Evolutionary conservation across 2,113 vertebrate genomes (phyloP).

Genomic region (Onychostruthus taczanowskii): DNA sequence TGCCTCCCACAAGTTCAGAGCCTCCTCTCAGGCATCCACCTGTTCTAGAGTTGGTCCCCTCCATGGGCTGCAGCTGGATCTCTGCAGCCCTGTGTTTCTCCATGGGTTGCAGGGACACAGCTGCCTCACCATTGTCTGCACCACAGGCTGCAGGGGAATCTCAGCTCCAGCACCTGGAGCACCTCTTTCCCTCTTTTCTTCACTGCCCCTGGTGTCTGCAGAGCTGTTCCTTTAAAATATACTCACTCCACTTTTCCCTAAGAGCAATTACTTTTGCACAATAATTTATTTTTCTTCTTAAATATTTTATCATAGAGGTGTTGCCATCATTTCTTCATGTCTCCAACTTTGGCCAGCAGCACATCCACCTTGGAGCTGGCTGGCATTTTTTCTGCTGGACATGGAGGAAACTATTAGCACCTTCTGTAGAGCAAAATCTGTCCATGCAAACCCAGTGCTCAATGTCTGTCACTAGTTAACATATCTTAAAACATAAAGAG

Average conservation of each 20-base stretch:
- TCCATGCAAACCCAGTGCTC: neutral
- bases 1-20: neutral
- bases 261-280: neutral
- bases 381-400: neutral
- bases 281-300: neutral
- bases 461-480: neutral
- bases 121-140: neutral
- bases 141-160: neutral
- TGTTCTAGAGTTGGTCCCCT: neutral
- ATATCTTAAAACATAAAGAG: neutral
- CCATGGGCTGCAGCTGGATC: neutral
- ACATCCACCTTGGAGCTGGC: neutral
- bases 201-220: neutral
- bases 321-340: neutral
- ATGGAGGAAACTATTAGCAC: neutral
- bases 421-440: neutral
- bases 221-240: neutral
- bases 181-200: neutral
- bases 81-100: accelerated
- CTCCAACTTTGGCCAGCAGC: accelerated
- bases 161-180: neutral
- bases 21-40: neutral
- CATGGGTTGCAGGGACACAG: neutral
- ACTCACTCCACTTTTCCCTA: neutral
- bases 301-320: neutral